Evolutionary conservation across 2,888 invertebrate species (phyloP).

Genomic region (Diarsia mendica): DNA sequence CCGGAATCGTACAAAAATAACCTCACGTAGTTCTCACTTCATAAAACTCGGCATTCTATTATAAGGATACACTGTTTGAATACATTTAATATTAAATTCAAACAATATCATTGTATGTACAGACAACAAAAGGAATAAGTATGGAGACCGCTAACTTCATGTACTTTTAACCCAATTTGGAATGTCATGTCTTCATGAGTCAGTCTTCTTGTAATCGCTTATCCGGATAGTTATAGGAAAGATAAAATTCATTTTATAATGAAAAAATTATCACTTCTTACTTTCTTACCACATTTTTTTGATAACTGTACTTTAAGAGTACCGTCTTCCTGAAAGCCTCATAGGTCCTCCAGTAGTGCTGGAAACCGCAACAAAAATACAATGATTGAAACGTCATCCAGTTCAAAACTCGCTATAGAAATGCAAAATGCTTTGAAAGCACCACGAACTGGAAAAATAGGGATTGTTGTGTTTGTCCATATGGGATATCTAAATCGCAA

Average conservation of each 20-base stretch:
- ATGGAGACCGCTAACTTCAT: background rate
- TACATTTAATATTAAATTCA: slow-evolving; percentile 31
- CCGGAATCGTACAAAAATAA: slow-evolving; percentile 42
- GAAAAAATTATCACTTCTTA: background rate
- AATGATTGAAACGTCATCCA: too few species aligned
- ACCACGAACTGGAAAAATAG: too few species aligned
- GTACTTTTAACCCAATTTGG: background rate
- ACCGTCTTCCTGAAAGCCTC: background rate
- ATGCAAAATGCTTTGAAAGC: too few species aligned
- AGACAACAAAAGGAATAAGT: background rate
- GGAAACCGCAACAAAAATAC: too few species aligned
- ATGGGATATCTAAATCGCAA: too few species aligned
- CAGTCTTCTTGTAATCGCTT: too few species aligned
- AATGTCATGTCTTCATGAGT: too few species aligned
- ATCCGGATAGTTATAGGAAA: too few species aligned
- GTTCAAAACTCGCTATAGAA: too few species aligned
- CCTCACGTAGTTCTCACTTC: slow-evolving; percentile 44
- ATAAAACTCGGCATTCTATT: slow-evolving; percentile 56
- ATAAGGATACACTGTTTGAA: slow-evolving; percentile 46
- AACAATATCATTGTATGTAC: slow-evolving; percentile 16
- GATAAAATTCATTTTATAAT: too few species aligned
- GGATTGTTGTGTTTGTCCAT: too few species aligned
- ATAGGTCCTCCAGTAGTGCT: background rate
- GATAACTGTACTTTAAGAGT: background rate
- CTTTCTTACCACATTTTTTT: background rate